phyloP scores from a whole-genome alignment of 2,113 vertebrate genomes.

The Datnioides undecimradiatus region DNA sequence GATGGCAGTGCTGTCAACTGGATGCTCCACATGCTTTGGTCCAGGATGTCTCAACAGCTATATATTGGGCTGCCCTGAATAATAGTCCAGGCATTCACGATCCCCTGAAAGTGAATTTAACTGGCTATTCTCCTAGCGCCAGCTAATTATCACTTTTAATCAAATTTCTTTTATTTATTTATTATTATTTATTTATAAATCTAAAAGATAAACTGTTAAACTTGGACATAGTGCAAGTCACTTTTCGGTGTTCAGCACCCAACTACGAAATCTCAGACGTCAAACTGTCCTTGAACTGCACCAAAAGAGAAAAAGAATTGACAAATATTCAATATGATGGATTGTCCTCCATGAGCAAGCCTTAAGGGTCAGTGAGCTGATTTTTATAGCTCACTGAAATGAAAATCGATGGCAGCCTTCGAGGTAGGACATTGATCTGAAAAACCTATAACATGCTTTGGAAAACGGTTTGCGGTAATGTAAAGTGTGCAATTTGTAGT shows the following conservation, averaged over 20 bases:
- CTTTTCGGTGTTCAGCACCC: background rate
- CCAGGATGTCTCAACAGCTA: background rate
- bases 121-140: no score
- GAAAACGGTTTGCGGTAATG: conserved; percentile 8
- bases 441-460: conserved; percentile 30
- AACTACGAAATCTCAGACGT: background rate
- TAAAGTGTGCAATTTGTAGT: conserved; percentile 38
- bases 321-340: conserved; percentile 44
- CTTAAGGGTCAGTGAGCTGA: conserved; percentile 8
- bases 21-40: no score
- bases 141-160: no score
- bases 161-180: no score
- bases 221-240: background rate
- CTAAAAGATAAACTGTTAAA: background rate
- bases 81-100: background rate
- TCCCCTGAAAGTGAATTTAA: background rate
- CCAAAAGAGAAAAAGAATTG: background rate
- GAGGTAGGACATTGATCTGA: conserved; percentile 25
- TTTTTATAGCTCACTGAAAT: conserved; percentile 39
- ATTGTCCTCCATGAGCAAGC: conserved; percentile 26
- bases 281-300: background rate
- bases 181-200: no score
- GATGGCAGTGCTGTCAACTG: no score
- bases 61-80: background rate
- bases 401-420: conserved; percentile 37